Conservation (phyloP, 2,113 vertebrate genomes). For the Pelobates fuscus region DNA sequence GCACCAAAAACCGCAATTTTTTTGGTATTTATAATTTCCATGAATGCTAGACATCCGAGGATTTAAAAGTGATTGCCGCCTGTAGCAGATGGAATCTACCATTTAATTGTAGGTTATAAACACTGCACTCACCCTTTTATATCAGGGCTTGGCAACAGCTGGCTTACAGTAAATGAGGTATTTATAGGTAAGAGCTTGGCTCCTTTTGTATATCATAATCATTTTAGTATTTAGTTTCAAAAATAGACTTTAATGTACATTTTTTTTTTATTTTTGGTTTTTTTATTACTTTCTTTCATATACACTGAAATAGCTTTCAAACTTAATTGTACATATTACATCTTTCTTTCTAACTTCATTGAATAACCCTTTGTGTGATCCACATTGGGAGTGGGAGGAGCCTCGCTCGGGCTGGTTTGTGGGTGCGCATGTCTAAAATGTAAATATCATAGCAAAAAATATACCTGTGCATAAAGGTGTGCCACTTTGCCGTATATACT, state of each 20-base stretch:
- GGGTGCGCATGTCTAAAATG: too few relatives aligned
- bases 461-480: too few relatives aligned
- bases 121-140: constrained; percentile 8
- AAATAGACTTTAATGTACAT: neutral
- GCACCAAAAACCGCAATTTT: neutral
- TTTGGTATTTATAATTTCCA: constrained; percentile 22
- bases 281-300: neutral
- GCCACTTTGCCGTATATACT: too few relatives aligned
- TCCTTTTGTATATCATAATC: neutral
- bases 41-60: constrained; percentile 12
- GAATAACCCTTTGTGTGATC: too few relatives aligned
- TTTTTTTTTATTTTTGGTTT: neutral
- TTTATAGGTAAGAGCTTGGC: constrained; percentile 21
- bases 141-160: constrained; percentile 28
- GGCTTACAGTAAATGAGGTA: constrained; percentile 20
- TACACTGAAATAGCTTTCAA: neutral
- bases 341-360: too few relatives aligned
- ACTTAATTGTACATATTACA: neutral
- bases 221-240: neutral
- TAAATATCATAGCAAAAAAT: too few relatives aligned
- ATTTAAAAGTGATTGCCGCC: neutral
- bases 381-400: too few relatives aligned
- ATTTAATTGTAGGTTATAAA: constrained; percentile 40
- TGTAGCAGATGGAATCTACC: constrained; percentile 30
- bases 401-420: too few relatives aligned